These are phyloP conservation scores for Pandemis corylana DNA, from an alignment of 2,888 invertebrate species.

Conservation along the genomic window DNA sequence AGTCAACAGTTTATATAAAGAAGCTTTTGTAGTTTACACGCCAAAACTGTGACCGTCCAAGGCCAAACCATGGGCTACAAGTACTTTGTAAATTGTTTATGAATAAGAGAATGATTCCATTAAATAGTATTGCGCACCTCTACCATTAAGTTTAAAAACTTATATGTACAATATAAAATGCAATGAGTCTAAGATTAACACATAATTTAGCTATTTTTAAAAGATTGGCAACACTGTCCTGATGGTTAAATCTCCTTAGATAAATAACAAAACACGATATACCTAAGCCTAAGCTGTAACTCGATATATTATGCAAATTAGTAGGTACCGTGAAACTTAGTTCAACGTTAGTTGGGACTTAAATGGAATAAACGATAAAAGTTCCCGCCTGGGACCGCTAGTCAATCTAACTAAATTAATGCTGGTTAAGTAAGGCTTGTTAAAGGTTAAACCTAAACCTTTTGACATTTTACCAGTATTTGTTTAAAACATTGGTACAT, in stretches of 20 bases:
- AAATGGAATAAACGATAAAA: conserved; percentile 78
- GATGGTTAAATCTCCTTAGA: neutral
- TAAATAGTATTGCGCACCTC: no score
- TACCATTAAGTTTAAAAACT: no score
- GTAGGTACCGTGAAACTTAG: conserved; percentile 5
- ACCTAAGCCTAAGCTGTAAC: neutral
- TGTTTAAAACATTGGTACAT: neutral
- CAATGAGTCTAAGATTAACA: neutral
- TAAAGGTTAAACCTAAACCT: neutral
- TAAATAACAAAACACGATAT: neutral
- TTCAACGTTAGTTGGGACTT: conserved; percentile 55
- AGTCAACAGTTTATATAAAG: no score
- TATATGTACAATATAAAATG: no score
- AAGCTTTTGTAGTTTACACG: no score
- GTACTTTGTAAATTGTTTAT: no score
- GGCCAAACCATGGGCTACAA: no score
- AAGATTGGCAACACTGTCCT: neutral
- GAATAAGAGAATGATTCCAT: no score
- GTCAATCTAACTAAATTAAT: conserved; percentile 70
- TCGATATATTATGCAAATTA: conserved; percentile 20
- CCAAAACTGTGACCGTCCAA: no score
- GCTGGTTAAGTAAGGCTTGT: conserved; percentile 44
- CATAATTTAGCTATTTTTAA: no score
- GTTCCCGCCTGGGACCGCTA: conserved; percentile 43
- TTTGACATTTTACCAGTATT: neutral